Percentiles rank a stretch among this genome's conserved stretches.
Evolutionary conservation across 2,113 vertebrate species (phyloP).

Genomic region (Mesocricetus auratus): DNA sequence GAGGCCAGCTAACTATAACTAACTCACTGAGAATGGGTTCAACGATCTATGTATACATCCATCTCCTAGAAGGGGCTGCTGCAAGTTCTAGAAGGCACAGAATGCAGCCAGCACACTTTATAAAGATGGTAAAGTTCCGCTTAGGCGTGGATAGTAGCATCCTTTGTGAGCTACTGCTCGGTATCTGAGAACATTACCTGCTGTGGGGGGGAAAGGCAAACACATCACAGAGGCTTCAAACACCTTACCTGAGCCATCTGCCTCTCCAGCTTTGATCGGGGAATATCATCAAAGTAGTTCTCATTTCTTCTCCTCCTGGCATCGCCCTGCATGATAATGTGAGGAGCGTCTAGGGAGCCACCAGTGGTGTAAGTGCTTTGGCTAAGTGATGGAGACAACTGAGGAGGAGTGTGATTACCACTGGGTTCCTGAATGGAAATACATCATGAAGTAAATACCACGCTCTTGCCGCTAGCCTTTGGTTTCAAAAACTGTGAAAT

Average conservation of each 20-base stretch:
- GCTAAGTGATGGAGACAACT: slow-evolving; percentile 97
- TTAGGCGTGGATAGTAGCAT: not conserved
- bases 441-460: slow-evolving; percentile 76
- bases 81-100: not conserved
- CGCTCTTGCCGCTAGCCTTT: slow-evolving; percentile 64
- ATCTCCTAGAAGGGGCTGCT: not conserved
- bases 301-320: slow-evolving; percentile 98
- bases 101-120: not conserved
- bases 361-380: slow-evolving; percentile 97
- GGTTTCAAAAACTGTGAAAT: slow-evolving; percentile 77
- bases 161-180: not conserved
- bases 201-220: slow-evolving; percentile 49
- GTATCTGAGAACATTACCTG: not conserved
- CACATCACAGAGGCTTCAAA: slow-evolving; percentile 66
- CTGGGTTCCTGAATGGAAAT: slow-evolving; percentile 93
- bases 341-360: slow-evolving; percentile 99
- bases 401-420: slow-evolving; percentile 98
- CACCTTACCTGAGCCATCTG: slow-evolving; percentile 99
- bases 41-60: not conserved
- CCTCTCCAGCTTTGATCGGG: slow-evolving; percentile 98
- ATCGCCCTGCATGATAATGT: slow-evolving; percentile 99
- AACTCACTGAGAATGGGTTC: not conserved
- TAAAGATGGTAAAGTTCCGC: not conserved
- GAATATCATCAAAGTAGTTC: slow-evolving; percentile 99
- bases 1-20: not conserved